phyloP scores from a whole-genome alignment of 2,113 vertebrate genomes.

The Uria lomvia region DNA sequence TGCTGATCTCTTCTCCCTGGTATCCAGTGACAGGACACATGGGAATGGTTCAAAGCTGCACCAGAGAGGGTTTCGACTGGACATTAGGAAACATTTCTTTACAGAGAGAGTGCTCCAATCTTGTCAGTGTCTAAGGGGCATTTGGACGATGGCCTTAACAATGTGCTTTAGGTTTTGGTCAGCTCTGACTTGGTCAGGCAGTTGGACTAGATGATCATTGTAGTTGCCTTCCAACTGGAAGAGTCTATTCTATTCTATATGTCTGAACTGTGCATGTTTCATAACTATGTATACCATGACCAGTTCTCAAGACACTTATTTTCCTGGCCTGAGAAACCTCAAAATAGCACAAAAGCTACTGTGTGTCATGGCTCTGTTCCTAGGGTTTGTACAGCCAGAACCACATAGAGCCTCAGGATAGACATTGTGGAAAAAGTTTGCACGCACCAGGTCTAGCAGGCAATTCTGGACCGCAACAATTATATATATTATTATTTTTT shows the following conservation, averaged over 20 bases:
- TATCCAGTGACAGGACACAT: neutral
- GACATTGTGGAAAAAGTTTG: neutral
- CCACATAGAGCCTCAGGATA: neutral
- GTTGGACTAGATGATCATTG: neutral
- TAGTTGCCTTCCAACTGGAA: neutral
- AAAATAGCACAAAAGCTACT: neutral
- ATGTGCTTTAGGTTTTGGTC: neutral
- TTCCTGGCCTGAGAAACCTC: neutral
- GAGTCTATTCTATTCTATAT: neutral
- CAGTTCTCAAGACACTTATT: neutral
- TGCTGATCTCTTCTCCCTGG: neutral
- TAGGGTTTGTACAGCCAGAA: neutral
- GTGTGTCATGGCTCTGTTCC: neutral
- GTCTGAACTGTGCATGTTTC: neutral
- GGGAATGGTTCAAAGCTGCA: neutral
- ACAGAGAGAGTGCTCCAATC: neutral
- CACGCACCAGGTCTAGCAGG: neutral
- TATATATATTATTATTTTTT: neutral
- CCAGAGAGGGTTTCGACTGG: neutral
- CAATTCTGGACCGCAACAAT: neutral
- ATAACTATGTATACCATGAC: neutral
- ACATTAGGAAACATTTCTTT: neutral
- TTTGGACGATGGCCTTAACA: neutral
- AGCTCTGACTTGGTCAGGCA: neutral
- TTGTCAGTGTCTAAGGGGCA: neutral